Conservation (phyloP, 2,888 invertebrate species). For the Lypha dubia region DNA sequence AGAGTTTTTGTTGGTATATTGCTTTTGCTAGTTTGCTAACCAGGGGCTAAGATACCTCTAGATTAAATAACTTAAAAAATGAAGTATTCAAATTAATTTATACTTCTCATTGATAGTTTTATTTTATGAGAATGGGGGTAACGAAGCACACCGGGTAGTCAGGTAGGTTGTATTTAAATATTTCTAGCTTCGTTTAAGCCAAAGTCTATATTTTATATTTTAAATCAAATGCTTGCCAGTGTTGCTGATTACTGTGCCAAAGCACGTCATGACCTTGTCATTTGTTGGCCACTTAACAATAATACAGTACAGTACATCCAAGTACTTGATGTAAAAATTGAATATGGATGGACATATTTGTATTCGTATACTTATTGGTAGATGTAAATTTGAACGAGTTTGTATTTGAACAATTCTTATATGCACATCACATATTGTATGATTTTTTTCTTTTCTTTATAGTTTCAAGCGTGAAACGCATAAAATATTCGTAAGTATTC, state of each 20-base stretch:
- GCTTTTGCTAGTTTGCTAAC: no score
- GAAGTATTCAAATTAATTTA: no score
- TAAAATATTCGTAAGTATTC: slow-evolving; percentile 44
- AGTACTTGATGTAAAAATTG: slow-evolving; percentile 5
- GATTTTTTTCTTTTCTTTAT: not conserved
- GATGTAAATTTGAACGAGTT: not conserved
- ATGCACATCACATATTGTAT: slow-evolving; percentile 4
- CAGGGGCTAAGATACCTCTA: no score
- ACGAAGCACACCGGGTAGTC: no score
- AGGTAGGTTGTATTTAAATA: no score
- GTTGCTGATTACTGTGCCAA: slow-evolving; percentile 68
- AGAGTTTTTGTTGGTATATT: no score
- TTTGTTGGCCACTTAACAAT: slow-evolving; percentile 63
- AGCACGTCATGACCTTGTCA: slow-evolving; percentile 71
- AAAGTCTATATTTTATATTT: not conserved
- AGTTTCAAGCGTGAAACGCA: slow-evolving; percentile 35
- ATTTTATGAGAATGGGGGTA: no score
- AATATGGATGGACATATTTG: not conserved
- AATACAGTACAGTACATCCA: slow-evolving; percentile 9
- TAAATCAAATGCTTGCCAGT: slow-evolving; percentile 11
- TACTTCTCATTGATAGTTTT: no score
- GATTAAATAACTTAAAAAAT: no score
- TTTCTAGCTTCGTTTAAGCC: not conserved
- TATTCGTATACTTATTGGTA: not conserved
- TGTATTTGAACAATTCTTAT: not conserved